Percentiles rank a stretch among this genome's conserved stretches.
Conservation (phyloP, 1,140 invertebrate species). For the Drosophila nebulosa region DNA sequence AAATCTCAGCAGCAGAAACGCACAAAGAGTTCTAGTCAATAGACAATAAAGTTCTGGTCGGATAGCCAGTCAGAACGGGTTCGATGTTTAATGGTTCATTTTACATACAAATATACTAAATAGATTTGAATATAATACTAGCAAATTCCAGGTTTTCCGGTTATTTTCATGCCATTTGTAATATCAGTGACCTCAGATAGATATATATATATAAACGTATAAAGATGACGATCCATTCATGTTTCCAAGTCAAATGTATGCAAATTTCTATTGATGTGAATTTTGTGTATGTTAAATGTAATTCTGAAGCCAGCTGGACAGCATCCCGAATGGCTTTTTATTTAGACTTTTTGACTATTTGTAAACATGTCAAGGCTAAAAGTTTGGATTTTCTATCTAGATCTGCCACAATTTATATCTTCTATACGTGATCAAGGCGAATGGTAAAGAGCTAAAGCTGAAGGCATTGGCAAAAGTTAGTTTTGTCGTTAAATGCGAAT, state of each 20-base stretch:
- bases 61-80: neutral
- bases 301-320: too few species aligned
- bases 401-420: neutral
- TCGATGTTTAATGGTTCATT: neutral
- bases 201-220: neutral
- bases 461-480: neutral
- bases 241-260: neutral
- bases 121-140: neutral
- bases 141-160: neutral
- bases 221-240: neutral
- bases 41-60: neutral
- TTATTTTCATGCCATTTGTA: constrained; percentile 1
- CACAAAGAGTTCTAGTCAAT: neutral
- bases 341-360: neutral
- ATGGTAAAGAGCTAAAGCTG: neutral
- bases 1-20: neutral
- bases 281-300: too few species aligned
- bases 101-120: neutral
- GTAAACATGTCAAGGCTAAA: constrained; percentile 1
- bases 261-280: neutral
- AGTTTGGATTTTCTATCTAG: neutral
- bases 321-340: neutral
- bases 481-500: neutral
- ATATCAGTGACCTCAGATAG: constrained; percentile 4
- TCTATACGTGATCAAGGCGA: neutral